A percentile compares a stretch with the other conserved stretches of the same genome.
These are phyloP conservation scores for Rhinatrema bivittatum DNA, from an alignment of 2,797 vertebrate genomes.

Conservation along the genomic window DNA sequence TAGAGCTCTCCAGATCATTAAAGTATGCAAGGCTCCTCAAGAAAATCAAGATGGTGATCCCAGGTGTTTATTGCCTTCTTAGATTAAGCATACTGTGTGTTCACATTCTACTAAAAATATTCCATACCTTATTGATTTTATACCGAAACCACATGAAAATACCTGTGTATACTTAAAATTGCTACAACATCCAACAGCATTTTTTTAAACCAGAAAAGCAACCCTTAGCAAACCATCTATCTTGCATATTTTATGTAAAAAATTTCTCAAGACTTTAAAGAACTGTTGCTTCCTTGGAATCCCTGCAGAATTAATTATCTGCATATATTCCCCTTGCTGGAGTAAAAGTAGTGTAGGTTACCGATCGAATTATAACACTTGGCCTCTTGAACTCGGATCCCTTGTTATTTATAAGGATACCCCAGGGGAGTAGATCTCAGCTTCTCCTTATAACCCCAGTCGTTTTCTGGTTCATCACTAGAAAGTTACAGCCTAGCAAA, in stretches of 20 bases:
- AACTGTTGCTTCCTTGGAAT: neutral
- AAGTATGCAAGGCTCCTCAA: too few relatives aligned
- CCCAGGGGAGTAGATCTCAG: conserved; percentile 6
- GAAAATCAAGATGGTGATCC: too few relatives aligned
- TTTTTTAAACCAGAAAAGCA: too few relatives aligned
- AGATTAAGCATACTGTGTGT: too few relatives aligned
- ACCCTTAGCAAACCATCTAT: too few relatives aligned
- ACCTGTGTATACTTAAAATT: too few relatives aligned
- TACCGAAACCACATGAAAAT: too few relatives aligned
- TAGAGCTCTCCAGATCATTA: too few relatives aligned
- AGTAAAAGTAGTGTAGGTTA: conserved; percentile 28
- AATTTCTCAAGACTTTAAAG: neutral
- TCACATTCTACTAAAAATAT: too few relatives aligned
- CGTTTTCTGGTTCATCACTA: conserved; percentile 10
- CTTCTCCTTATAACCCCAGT: conserved; percentile 7
- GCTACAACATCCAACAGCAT: too few relatives aligned
- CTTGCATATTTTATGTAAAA: neutral
- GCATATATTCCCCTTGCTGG: conserved; percentile 30
- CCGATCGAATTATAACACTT: conserved; percentile 22
- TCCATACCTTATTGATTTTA: too few relatives aligned
- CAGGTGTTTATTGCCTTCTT: too few relatives aligned
- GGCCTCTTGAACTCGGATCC: conserved; percentile 13
- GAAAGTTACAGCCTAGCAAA: neutral
- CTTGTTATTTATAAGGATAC: conserved; percentile 12
- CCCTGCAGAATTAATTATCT: conserved; percentile 38